Conservation (phyloP, 2,797 vertebrate species). For the Morus bassanus region DNA sequence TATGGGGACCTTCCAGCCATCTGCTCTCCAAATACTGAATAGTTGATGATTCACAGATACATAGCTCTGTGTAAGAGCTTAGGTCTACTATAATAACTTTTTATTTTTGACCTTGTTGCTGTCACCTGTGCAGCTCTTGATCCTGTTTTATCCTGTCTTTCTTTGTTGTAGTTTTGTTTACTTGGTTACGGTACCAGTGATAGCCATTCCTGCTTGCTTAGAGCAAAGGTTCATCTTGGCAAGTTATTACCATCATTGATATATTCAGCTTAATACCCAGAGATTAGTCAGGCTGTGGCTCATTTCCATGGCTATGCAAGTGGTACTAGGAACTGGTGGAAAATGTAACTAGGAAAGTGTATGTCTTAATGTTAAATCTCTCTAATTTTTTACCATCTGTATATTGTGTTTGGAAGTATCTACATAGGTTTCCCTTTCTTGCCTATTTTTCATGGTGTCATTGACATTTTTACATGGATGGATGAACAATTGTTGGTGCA, state of each 20-base stretch:
- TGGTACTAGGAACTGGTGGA: background rate
- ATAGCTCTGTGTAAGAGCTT: background rate
- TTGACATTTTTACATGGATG: background rate
- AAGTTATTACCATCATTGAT: constrained; percentile 3
- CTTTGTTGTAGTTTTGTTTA: constrained; percentile 70
- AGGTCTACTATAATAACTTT: constrained; percentile 13
- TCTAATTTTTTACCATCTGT: background rate
- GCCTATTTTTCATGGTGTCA: rapidly evolving
- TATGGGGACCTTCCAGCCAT: constrained; percentile 37
- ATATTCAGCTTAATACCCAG: constrained; percentile 15
- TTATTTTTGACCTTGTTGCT: constrained; percentile 28
- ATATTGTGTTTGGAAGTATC: background rate
- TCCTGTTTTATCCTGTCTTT: constrained; percentile 28
- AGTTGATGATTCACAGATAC: constrained; percentile 58
- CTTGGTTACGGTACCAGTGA: constrained; percentile 46
- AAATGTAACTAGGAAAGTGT: background rate
- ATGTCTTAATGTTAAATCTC: background rate
- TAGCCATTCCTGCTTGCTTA: constrained; percentile 30
- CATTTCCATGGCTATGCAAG: background rate
- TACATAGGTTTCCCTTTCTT: background rate
- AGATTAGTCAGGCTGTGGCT: background rate
- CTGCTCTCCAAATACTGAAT: constrained; percentile 18
- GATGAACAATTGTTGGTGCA: background rate
- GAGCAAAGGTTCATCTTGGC: constrained; percentile 45
- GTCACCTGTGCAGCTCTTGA: constrained; percentile 63